phyloP scores from a whole-genome alignment of 2,113 vertebrate genomes.

The Acrocephalus arundinaceus region DNA sequence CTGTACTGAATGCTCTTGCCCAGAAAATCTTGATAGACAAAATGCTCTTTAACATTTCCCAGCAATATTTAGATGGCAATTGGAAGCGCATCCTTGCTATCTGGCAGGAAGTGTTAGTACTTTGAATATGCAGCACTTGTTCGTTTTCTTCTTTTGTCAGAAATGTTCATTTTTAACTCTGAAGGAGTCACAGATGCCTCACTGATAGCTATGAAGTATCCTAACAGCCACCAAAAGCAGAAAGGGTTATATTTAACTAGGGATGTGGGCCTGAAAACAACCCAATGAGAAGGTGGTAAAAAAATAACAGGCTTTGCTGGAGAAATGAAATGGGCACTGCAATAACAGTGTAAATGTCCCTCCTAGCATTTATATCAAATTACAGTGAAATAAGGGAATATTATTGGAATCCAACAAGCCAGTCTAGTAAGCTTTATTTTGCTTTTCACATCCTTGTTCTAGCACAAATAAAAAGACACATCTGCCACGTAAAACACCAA shows the following conservation, averaged over 20 bases:
- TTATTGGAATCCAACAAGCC: background rate
- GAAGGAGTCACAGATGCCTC: background rate
- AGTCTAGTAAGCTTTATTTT: background rate
- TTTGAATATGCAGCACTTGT: background rate
- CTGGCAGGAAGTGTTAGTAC: background rate
- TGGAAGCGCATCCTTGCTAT: background rate
- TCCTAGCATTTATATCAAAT: background rate
- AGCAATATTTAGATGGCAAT: background rate
- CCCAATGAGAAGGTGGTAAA: background rate
- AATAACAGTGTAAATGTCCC: background rate
- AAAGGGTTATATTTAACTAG: background rate
- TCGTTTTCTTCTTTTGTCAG: background rate
- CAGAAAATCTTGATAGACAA: background rate
- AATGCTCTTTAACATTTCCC: background rate
- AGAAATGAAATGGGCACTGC: background rate
- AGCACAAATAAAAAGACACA: background rate
- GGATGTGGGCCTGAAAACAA: background rate
- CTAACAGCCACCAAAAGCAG: background rate
- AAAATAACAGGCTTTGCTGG: background rate
- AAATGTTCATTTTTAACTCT: background rate
- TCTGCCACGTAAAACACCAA: background rate
- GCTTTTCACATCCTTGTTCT: background rate
- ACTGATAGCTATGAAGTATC: background rate
- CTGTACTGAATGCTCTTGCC: background rate
- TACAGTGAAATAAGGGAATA: background rate